Evolutionary conservation across 1,140 invertebrate species (phyloP).

Genomic region (Dryas iulia): DNA sequence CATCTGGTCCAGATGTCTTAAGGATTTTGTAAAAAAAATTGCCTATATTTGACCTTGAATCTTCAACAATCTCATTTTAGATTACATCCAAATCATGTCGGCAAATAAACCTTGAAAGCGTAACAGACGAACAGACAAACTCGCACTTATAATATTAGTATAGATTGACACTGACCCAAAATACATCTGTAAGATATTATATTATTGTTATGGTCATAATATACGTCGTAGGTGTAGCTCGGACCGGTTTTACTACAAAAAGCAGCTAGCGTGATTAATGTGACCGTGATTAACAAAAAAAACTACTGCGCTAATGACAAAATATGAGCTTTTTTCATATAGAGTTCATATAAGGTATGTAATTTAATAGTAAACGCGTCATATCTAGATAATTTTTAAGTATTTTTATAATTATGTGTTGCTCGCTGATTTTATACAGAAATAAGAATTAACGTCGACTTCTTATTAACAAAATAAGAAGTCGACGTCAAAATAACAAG

Average conservation of each 20-base stretch:
- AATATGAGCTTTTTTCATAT: neutral
- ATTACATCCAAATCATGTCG: too few species aligned
- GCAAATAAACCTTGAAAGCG: too few species aligned
- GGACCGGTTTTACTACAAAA: neutral
- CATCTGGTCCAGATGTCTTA: too few species aligned
- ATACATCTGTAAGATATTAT: neutral
- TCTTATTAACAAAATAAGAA: neutral
- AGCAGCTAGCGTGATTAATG: neutral
- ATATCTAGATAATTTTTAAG: neutral
- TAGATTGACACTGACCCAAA: constrained; percentile 10
- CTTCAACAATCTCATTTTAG: too few species aligned
- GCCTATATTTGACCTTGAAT: too few species aligned
- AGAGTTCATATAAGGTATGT: neutral
- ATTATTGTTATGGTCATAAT: neutral
- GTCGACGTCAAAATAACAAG: too few species aligned
- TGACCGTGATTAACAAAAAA: neutral
- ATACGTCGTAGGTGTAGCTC: neutral
- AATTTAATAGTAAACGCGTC: neutral
- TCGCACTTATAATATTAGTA: too few species aligned
- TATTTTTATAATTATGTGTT: neutral
- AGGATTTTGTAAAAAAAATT: too few species aligned
- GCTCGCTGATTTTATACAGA: neutral
- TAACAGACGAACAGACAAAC: too few species aligned
- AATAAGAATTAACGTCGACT: neutral
- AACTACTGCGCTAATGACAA: neutral